Evolutionary conservation across 2,797 vertebrate species (phyloP).

Genomic region (Sarcoramphus papa): DNA sequence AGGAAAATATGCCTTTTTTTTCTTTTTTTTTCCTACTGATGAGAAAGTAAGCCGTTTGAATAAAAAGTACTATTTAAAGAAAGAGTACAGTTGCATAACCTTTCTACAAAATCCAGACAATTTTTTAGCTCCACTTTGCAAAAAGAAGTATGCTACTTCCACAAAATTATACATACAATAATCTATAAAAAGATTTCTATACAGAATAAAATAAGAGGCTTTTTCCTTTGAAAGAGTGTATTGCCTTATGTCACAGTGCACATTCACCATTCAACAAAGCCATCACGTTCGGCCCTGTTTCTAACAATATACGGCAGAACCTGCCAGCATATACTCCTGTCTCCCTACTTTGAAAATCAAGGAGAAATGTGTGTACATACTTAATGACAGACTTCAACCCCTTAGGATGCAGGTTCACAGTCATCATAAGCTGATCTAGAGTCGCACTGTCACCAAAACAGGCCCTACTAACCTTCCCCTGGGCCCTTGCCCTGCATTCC

Average conservation of each 20-base stretch:
- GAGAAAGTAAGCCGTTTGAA: slow-evolving; percentile 74
- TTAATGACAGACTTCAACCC: not conserved
- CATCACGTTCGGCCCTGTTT: not conserved
- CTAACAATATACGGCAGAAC: not conserved
- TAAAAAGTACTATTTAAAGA: slow-evolving; percentile 78
- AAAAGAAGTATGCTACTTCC: slow-evolving; percentile 54
- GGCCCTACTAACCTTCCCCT: not conserved
- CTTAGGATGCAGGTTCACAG: not conserved
- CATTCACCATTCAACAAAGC: slow-evolving; percentile 19
- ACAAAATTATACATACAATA: slow-evolving; percentile 67
- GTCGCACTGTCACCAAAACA: not conserved
- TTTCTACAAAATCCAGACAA: slow-evolving; percentile 76
- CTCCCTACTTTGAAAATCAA: not conserved
- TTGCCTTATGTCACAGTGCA: not conserved
- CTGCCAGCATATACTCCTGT: not conserved
- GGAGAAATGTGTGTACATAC: not conserved
- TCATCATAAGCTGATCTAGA: not conserved
- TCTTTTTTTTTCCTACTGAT: slow-evolving; percentile 25
- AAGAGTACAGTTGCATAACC: slow-evolving; percentile 79
- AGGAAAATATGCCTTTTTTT: slow-evolving; percentile 61
- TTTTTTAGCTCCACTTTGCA: slow-evolving; percentile 65
- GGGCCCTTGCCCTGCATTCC: not conserved
- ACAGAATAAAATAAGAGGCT: not conserved
- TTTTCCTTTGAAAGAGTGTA: slow-evolving; percentile 35
- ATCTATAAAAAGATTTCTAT: slow-evolving; percentile 64